phyloP scores from a whole-genome alignment of 2,797 vertebrate genomes.

The Decapterus maruadsi region DNA sequence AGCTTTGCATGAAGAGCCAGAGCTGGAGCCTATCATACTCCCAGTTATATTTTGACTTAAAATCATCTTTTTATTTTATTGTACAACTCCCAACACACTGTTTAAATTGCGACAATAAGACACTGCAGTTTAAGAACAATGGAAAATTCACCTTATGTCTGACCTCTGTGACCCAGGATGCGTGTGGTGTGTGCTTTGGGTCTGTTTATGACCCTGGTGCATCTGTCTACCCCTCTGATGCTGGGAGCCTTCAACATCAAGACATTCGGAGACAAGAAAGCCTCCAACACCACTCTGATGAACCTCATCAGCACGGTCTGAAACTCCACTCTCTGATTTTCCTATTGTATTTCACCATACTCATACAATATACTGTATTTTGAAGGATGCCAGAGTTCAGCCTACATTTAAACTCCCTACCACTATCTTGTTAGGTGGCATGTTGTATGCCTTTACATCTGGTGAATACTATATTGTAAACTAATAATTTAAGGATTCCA shows the following conservation, averaged over 20 bases:
- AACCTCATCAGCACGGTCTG: conserved; percentile 77
- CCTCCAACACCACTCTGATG: conserved; percentile 82
- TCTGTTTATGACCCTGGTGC: conserved; percentile 63
- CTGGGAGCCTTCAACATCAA: conserved; percentile 89
- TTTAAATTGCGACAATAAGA: background rate
- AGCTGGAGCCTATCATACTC: too few relatives aligned
- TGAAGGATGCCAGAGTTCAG: too few relatives aligned
- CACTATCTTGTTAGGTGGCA: too few relatives aligned
- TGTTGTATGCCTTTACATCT: too few relatives aligned
- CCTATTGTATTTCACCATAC: background rate
- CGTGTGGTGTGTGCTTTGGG: conserved; percentile 41
- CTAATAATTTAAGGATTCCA: background rate
- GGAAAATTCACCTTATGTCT: background rate
- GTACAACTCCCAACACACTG: background rate
- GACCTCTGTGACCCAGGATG: conserved; percentile 68
- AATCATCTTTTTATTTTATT: too few relatives aligned
- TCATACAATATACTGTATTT: too few relatives aligned
- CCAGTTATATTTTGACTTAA: too few relatives aligned
- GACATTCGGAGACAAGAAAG: conserved; percentile 85
- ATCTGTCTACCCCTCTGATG: conserved; percentile 70
- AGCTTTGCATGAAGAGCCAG: background rate
- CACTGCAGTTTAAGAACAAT: background rate
- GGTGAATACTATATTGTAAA: too few relatives aligned
- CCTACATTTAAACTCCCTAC: too few relatives aligned
- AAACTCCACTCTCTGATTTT: background rate